A percentile compares a stretch with the other conserved stretches of the same genome.
These are phyloP conservation scores for Sitobion miscanthi DNA, from an alignment of 1,140 invertebrate species.

Conservation along the genomic window DNA sequence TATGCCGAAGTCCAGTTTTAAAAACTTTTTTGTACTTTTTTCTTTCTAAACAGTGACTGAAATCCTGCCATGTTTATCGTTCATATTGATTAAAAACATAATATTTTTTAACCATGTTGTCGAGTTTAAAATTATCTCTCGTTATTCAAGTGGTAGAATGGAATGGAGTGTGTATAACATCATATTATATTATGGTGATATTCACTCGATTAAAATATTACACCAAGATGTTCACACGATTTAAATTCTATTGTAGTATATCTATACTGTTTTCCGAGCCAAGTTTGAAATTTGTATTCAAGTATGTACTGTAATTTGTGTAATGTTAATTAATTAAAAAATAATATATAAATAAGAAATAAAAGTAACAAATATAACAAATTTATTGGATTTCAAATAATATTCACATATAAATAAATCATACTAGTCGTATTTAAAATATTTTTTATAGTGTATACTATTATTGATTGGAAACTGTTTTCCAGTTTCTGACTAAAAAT, in stretches of 20 bases:
- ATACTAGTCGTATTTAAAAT: background rate
- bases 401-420: background rate
- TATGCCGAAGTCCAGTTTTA: background rate
- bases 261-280: background rate
- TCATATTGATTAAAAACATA: background rate
- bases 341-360: background rate
- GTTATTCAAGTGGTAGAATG: background rate
- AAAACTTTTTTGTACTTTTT: background rate
- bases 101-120: background rate
- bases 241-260: constrained; percentile 6
- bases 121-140: background rate
- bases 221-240: background rate
- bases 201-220: background rate
- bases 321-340: background rate
- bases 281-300: background rate
- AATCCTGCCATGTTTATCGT: background rate
- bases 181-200: background rate
- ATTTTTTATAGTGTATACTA: background rate
- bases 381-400: background rate
- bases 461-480: background rate
- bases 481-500: background rate
- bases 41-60: background rate
- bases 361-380: background rate
- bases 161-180: background rate
- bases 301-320: background rate